Evolutionary conservation across 2,888 invertebrate species (phyloP).

Genomic region (Hypena proboscidalis): DNA sequence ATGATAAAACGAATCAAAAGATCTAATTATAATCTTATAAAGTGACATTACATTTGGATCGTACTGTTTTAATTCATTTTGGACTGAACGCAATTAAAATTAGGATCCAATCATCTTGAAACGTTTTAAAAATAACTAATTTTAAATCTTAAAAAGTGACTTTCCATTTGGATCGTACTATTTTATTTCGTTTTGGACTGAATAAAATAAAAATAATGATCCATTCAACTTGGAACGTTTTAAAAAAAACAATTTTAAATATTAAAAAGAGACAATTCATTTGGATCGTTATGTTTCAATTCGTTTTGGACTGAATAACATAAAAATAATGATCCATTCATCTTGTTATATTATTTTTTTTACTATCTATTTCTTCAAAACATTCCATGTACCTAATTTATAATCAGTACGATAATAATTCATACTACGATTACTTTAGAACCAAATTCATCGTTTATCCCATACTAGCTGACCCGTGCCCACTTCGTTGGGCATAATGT

Average conservation of each 20-base stretch:
- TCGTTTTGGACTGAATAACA: background rate
- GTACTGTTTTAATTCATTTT: background rate
- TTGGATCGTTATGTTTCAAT: background rate
- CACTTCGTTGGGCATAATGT: too few species aligned
- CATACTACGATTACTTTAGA: slow-evolving; percentile 13
- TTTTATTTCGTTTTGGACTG: background rate
- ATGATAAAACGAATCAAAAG: slow-evolving; percentile 12
- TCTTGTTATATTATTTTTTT: background rate
- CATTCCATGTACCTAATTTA: background rate
- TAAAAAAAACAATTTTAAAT: background rate
- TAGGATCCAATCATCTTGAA: slow-evolving; percentile 10
- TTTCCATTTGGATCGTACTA: background rate
- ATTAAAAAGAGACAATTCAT: background rate
- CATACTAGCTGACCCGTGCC: too few species aligned
- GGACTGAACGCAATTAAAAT: too few species aligned
- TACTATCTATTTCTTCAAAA: background rate
- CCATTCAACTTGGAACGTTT: background rate
- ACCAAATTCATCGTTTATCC: slow-evolving; percentile 14
- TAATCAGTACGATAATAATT: background rate
- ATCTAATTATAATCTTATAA: slow-evolving; percentile 15
- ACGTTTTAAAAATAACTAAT: slow-evolving; percentile 11
- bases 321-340: background rate
- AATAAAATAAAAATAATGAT: background rate
- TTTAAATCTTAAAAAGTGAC: slow-evolving; percentile 7
- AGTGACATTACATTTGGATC: slow-evolving; percentile 6